phyloP scores from a whole-genome alignment of 2,797 vertebrate species.

The Periophthalmus magnuspinnatus region DNA sequence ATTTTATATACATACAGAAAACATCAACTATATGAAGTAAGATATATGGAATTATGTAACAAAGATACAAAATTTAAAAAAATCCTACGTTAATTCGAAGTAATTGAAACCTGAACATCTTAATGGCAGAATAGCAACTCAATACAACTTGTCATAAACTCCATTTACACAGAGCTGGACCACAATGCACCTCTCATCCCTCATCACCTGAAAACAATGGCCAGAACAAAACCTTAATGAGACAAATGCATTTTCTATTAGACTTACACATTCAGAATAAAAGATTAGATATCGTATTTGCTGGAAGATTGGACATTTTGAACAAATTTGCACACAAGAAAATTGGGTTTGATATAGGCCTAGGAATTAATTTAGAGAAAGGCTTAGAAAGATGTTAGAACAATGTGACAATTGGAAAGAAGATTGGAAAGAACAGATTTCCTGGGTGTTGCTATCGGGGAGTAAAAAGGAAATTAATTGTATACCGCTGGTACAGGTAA shows the following conservation, averaged over 20 bases:
- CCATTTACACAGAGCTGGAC: neutral
- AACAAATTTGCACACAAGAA: slow-evolving; percentile 45
- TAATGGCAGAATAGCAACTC: neutral
- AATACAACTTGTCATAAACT: neutral
- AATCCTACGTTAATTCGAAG: too few species aligned
- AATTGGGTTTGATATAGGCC: slow-evolving; percentile 44
- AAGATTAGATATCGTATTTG: slow-evolving; percentile 51
- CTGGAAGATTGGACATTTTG: slow-evolving; percentile 47
- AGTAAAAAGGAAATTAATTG: slow-evolving; percentile 40
- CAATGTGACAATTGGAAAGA: slow-evolving; percentile 8
- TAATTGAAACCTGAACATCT: neutral
- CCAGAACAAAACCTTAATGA: slow-evolving; percentile 12
- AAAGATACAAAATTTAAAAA: too few species aligned
- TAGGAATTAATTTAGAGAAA: slow-evolving; percentile 52
- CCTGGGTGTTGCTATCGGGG: slow-evolving; percentile 24
- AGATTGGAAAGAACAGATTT: slow-evolving; percentile 21
- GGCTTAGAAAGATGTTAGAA: slow-evolving; percentile 16
- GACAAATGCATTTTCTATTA: slow-evolving; percentile 35
- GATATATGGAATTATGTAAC: too few species aligned
- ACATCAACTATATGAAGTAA: too few species aligned
- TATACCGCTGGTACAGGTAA: neutral
- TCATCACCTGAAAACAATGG: slow-evolving; percentile 36
- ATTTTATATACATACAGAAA: too few species aligned
- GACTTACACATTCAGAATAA: slow-evolving; percentile 46
- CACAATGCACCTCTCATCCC: slow-evolving; percentile 25